Percentiles rank a stretch among this genome's conserved stretches.
phyloP scores from a whole-genome alignment of 1,140 invertebrate genomes.

The Hestina assimilis region DNA sequence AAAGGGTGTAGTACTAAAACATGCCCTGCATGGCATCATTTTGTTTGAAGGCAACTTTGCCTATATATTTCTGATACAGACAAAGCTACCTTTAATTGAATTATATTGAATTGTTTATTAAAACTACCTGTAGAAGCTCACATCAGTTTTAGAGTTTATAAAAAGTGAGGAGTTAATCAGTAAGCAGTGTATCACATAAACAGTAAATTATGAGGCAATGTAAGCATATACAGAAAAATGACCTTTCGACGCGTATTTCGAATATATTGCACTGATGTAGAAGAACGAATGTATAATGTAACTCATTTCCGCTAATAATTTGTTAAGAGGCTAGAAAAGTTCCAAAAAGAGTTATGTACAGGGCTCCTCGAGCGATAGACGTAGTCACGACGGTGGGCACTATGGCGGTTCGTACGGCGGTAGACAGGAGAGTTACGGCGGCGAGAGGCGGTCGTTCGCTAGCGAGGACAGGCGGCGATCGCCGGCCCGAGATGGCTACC shows the following conservation, averaged over 20 bases:
- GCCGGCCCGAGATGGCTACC: slow-evolving; percentile 67
- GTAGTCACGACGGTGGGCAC: slow-evolving; percentile 76
- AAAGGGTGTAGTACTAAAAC: not conserved
- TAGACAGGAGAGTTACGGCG: slow-evolving; percentile 70
- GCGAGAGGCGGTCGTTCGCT: slow-evolving; percentile 68
- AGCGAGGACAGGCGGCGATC: slow-evolving; percentile 69
- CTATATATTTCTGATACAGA: not conserved
- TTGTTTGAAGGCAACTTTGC: not conserved
- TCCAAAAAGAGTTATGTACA: slow-evolving; percentile 76
- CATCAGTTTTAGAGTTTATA: not conserved
- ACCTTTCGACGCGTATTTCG: not conserved
- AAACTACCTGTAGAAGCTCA: no score
- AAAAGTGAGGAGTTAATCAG: not conserved
- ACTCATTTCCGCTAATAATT: slow-evolving; percentile 1
- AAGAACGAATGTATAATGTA: not conserved
- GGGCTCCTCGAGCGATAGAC: slow-evolving; percentile 75
- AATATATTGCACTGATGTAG: not conserved
- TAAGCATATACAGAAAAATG: not conserved
- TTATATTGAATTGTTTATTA: not conserved
- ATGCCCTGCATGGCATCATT: not conserved
- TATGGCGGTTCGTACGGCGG: slow-evolving; percentile 70
- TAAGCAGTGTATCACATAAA: not conserved
- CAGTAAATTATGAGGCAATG: not conserved
- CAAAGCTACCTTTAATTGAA: not conserved
- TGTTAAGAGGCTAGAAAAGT: slow-evolving; percentile 35